phyloP scores from a whole-genome alignment of 2,888 invertebrate species.

The Leptinotarsa haldemani region DNA sequence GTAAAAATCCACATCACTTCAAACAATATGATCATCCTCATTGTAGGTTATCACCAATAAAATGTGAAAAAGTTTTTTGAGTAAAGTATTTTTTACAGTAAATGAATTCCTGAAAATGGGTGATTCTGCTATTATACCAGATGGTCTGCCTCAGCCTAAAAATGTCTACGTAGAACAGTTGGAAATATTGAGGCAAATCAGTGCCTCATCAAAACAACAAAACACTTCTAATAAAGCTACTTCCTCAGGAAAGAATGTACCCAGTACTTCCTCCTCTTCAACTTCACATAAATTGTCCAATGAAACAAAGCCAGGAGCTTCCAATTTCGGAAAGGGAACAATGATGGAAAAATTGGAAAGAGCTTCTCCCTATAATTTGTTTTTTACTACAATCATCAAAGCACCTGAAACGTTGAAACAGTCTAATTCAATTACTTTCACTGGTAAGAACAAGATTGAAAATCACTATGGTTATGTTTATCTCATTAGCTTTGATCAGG shows the following conservation, averaged over 20 bases:
- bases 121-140: constrained; percentile 69
- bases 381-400: constrained; percentile 79
- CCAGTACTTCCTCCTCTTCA: constrained; percentile 6
- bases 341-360: constrained; percentile 76
- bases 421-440: constrained; percentile 76
- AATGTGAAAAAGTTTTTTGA: neutral
- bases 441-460: constrained; percentile 65
- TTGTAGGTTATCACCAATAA: constrained; percentile 69
- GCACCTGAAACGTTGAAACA: constrained; percentile 74
- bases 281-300: constrained; percentile 6
- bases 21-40: constrained; percentile 84
- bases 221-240: constrained; percentile 3
- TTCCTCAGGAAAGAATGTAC: neutral
- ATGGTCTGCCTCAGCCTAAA: constrained; percentile 67
- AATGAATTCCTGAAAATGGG: constrained; percentile 71
- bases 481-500: neutral
- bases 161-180: constrained; percentile 74
- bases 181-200: constrained; percentile 64
- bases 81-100: constrained; percentile 66
- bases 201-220: constrained; percentile 3
- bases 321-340: constrained; percentile 61
- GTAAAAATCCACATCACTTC: constrained; percentile 87
- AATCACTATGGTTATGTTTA: neutral
- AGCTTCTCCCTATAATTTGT: constrained; percentile 79
- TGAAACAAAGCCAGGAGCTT: neutral